Evolutionary conservation across 2,113 vertebrate genomes (phyloP), one percentile per base, ranked within the genome.

Genomic region (Tachuris rubrigastra): DNA sequence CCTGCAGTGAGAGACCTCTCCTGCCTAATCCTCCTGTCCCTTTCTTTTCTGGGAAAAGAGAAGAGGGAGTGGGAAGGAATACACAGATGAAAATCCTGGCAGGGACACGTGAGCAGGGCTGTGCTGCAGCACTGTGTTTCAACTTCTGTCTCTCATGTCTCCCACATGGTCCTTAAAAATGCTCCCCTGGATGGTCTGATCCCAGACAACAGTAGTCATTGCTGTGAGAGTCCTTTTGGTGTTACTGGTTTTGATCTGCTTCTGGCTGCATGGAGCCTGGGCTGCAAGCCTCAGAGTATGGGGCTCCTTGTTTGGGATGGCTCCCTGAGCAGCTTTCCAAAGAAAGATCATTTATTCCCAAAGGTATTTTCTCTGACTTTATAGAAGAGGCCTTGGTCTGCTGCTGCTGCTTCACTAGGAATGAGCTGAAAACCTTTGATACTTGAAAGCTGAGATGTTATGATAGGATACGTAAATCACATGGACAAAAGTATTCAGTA

Each of bases 391-490:
- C 46, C 37, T 66, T 76, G 37, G 22, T 66, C 62, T 82, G 25
- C 63, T 88, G 59, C 49, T 52, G 72, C 73, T 41, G 56, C 60
- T 85, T 90, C 30, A 19, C 31, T 25, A 53, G 35, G 73, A 75
- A 46, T 56, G 22, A 85, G 46, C 28, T 76, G 46, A 66, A 88
- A 89, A 30, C 46, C 62, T 89, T 73, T 92, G 66, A 44, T 89
- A 82, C 76, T 85, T 94, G 87, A 85, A 93, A 82, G 31, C 31
- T 41, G n/a, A 69, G 66, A 59, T 91, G 31, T 50, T 85, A 31
- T 5, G 27, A 79, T 91, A 24, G 65, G 21, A 60, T 46, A 47
- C 25, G 60, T 63, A 84, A 72, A 89, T 95, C 42, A 58, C 42
- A 24, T 60, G 58, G 58, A n/a, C 58, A 62, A 27, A 87, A 87